Evolutionary conservation across 2,113 vertebrate genomes (phyloP).

Genomic region (Falcunculus frontatus): DNA sequence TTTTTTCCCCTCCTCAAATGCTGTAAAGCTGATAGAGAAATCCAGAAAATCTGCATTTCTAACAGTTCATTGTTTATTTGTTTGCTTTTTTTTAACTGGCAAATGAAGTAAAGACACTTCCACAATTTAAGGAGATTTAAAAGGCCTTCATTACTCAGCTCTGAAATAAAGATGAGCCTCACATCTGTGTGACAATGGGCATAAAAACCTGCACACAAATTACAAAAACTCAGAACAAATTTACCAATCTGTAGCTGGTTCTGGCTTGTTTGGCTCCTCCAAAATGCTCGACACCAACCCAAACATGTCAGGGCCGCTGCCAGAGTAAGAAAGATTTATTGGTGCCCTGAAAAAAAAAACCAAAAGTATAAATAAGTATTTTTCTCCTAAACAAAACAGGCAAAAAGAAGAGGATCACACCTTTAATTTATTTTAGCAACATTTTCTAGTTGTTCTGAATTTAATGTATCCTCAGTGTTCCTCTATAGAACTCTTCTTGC

Average conservation of each 20-base stretch:
- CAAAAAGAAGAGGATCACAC: neutral
- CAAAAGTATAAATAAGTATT: neutral
- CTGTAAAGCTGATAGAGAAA: neutral
- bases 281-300: conserved; percentile 64
- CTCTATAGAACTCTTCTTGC: neutral
- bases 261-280: conserved; percentile 65
- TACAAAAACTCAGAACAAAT: neutral
- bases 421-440: neutral
- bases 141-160: neutral
- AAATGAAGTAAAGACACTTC: neutral
- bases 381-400: neutral
- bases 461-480: neutral
- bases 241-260: conserved; percentile 69
- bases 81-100: neutral
- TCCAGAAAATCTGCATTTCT: neutral
- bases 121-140: neutral
- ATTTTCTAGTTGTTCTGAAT: neutral
- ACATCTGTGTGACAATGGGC: neutral
- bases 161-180: neutral
- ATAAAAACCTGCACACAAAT: neutral
- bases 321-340: conserved; percentile 53
- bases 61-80: neutral
- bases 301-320: conserved; percentile 59
- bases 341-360: neutral
- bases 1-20: neutral